Evolutionary conservation across 2,113 vertebrate species (phyloP), one percentile per base, ranked within the genome.

Genomic region (Brachyistius frenatus): DNA sequence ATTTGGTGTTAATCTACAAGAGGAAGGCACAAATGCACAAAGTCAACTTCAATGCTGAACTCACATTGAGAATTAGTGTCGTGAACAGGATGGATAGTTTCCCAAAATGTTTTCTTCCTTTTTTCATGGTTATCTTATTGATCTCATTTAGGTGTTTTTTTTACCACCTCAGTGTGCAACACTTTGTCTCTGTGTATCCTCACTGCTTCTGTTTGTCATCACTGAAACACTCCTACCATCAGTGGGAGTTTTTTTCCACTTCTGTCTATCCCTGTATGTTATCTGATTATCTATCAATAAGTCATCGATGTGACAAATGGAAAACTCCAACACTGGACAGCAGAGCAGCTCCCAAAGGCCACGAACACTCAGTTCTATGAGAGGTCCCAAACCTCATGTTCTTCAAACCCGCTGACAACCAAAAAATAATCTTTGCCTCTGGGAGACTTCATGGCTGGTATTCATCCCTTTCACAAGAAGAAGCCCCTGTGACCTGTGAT

Each of bases 401-500:
- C 54, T 50, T 75, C 68, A 84, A 73, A 64, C 64, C 44, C 36
- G 33, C 56, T 63, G 75, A 77, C 71, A 64, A 69, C 16, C 50
- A 10, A 65, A 69, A 58, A 44, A 36, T 7, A 3, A 79, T 52
- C 33, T 55, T 58, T 70, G 66, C 77, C 39, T 81, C 55, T 76
- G 79, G 77, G 76, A 88, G 83, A 66, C 62, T 78, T 75, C 15
- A 15, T 52, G 5, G 5, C 37, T 80, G 76, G 76, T 61, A 62
- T 78, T 62, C 73, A 69, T 46, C 52, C 33, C 44, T 66, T 49
- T 60, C 1, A 7, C 66, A 66, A 76, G 74, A 37, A 30, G 58
- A 77, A 32, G 74, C 76, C 73, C 70, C 44, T 32, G 11, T 86
- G 89, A 87, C 83, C 81, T 88, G 35, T 84, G 80, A 86, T 37